Conservation (phyloP, 2,797 vertebrate species). For the Apodemus agrarius region DNA sequence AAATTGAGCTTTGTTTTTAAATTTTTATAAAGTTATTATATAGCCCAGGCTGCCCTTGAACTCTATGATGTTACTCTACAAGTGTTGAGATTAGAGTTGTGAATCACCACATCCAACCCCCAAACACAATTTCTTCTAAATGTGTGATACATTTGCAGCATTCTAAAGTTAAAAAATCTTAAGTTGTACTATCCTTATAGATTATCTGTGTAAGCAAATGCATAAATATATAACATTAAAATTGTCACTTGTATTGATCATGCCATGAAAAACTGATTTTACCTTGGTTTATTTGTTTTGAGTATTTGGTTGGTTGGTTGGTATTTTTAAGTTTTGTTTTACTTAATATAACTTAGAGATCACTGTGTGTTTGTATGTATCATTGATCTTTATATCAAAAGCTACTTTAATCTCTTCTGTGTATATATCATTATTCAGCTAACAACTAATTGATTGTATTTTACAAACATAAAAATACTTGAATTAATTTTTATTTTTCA, state of each 20-base stretch:
- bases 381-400: neutral
- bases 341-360: constrained; percentile 42
- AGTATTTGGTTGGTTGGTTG: neutral
- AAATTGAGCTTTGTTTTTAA: neutral
- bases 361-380: neutral
- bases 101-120: neutral
- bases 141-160: neutral
- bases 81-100: neutral
- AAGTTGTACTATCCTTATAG: neutral
- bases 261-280: neutral
- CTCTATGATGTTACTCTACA: neutral
- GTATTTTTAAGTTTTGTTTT: neutral
- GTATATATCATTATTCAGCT: neutral
- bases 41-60: neutral
- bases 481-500: constrained; percentile 55
- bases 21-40: neutral
- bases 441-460: neutral
- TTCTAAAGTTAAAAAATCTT: neutral
- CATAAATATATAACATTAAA: neutral
- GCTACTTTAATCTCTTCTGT: neutral
- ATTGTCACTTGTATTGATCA: neutral
- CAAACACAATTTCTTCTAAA: neutral
- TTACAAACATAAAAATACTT: constrained; percentile 45
- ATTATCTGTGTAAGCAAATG: neutral
- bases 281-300: neutral